Conservation (phyloP, 2,113 vertebrate genomes). For the Tapirus terrestris region DNA sequence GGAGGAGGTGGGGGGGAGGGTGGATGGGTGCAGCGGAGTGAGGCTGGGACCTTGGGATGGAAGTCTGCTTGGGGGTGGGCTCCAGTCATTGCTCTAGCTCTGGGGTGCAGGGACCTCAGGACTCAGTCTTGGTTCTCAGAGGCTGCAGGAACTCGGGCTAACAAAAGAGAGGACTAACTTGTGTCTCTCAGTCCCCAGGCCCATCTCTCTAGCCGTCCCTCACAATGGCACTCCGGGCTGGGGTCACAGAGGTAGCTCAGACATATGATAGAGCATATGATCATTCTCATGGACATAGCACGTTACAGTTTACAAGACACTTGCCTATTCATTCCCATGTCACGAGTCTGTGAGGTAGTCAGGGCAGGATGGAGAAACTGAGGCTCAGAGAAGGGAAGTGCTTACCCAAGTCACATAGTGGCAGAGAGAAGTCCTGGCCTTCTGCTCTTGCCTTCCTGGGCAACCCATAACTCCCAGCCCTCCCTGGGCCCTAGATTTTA, state of each 20-base stretch:
- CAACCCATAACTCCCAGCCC: not conserved
- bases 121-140: not conserved
- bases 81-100: not conserved
- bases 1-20: not conserved
- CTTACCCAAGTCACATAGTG: not conserved
- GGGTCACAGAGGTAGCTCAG: not conserved
- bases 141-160: not conserved
- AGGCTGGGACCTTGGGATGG: slow-evolving; percentile 33
- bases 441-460: not conserved
- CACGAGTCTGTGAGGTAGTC: not conserved
- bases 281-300: not conserved
- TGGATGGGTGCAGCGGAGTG: slow-evolving; percentile 7
- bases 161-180: not conserved
- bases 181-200: not conserved
- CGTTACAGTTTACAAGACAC: not conserved
- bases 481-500: not conserved
- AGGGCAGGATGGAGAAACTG: slow-evolving; percentile 8
- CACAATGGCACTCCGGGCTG: not conserved
- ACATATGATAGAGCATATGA: not conserved
- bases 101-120: not conserved
- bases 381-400: not conserved
- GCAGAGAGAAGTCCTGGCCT: not conserved
- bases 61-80: slow-evolving; percentile 8
- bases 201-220: not conserved
- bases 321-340: not conserved